These are phyloP conservation scores for Polia nebulosa DNA, from an alignment of 2,888 invertebrate genomes.

Conservation along the genomic window DNA sequence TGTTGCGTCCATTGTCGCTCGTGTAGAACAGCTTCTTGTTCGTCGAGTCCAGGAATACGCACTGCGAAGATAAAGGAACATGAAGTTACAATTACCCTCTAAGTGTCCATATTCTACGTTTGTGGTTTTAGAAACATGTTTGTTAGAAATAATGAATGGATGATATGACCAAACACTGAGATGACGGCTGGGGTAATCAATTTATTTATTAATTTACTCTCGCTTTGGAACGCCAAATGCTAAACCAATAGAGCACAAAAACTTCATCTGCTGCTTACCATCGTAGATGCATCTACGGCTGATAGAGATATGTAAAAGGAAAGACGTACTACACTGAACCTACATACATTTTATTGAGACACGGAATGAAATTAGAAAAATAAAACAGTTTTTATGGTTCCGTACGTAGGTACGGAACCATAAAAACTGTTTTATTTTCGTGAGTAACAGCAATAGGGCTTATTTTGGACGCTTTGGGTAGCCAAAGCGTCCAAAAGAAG, in stretches of 20 bases:
- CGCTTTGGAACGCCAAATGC: no score
- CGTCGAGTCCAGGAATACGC: conserved; percentile 95
- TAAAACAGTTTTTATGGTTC: no score
- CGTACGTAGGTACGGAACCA: no score
- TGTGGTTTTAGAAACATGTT: neutral
- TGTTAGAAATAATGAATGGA: no score
- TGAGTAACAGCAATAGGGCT: no score
- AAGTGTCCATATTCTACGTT: neutral
- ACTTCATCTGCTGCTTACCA: neutral
- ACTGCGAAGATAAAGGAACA: conserved; percentile 89
- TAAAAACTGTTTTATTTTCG: no score
- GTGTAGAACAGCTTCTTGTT: conserved; percentile 95
- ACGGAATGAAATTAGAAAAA: no score
- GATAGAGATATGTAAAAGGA: neutral
- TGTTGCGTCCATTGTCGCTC: conserved; percentile 93
- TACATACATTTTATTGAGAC: neutral
- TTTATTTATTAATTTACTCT: no score
- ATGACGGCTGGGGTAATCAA: no score
- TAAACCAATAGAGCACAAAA: neutral
- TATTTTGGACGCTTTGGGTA: no score
- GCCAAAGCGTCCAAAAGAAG: no score
- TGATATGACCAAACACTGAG: no score
- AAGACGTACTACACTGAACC: neutral
- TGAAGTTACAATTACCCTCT: neutral
- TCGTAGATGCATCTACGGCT: neutral